These are phyloP conservation scores for Athalia cordata DNA, from an alignment of 2,888 invertebrate species.

Conservation along the genomic window DNA sequence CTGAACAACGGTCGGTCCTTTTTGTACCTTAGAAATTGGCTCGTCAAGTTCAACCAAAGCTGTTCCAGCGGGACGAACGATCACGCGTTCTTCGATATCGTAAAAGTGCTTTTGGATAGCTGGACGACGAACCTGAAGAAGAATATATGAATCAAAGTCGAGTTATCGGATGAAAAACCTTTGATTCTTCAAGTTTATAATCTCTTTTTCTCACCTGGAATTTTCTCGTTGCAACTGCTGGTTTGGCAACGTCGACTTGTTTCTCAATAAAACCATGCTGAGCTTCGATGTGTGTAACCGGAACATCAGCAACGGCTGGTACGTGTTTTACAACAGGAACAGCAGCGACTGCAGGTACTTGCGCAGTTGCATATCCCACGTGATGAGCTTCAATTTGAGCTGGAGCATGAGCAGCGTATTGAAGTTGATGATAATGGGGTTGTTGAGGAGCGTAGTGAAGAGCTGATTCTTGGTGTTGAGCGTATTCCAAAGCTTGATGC, in stretches of 20 bases:
- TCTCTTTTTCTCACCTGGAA: slow-evolving; percentile 69
- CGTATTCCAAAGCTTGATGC: slow-evolving; percentile 45
- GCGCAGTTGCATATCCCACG: slow-evolving; percentile 66
- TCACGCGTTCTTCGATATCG: slow-evolving; percentile 78
- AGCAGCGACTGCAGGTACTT: slow-evolving; percentile 66
- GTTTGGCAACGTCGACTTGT: slow-evolving; percentile 77
- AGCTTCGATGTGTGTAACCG: slow-evolving; percentile 74
- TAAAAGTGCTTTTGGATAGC: slow-evolving; percentile 80
- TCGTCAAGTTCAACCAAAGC: slow-evolving; percentile 78
- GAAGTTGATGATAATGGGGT: slow-evolving; percentile 54
- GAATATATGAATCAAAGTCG: not conserved
- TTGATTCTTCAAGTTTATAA: not conserved
- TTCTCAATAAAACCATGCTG: slow-evolving; percentile 76
- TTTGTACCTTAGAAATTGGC: slow-evolving; percentile 77
- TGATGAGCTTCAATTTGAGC: slow-evolving; percentile 64
- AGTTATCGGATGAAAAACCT: not conserved
- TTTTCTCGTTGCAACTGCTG: slow-evolving; percentile 77
- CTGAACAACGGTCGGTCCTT: slow-evolving; percentile 73
- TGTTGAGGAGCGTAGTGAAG: slow-evolving; percentile 48
- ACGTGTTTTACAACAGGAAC: slow-evolving; percentile 70
- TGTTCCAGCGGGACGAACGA: slow-evolving; percentile 78
- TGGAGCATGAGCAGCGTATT: slow-evolving; percentile 58
- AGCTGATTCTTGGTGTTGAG: slow-evolving; percentile 45
- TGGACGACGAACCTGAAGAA: slow-evolving; percentile 75
- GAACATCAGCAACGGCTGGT: slow-evolving; percentile 74